Base-by-base conservation (phyloP, 30 jellyfish, hydroid and myxozoan genomes). In the Chironex yamaguchii region DNA sequence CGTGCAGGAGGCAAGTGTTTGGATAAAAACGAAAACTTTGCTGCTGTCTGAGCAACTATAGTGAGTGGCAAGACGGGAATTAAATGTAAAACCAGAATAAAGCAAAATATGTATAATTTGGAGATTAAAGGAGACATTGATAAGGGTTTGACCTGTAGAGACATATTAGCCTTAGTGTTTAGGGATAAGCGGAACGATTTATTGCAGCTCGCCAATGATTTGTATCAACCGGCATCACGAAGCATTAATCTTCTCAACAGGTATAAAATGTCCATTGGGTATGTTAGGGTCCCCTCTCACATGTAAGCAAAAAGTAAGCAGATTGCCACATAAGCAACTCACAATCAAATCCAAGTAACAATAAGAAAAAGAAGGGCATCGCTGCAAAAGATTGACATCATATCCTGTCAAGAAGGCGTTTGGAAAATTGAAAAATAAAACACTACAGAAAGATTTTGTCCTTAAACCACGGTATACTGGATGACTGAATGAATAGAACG, bases 291-390 rank as follows among this genome's bases (percentile, higher is more conserved):
- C 17, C 17, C 58, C 58, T 42, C 58, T 42, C 58, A 42, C 58
- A 42, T 42, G 17, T 17, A 42, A 42, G 17, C 13, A 42, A 42
- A 42, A 17, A 42, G 58, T 4, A 42, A 42, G 17, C 58, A 42
- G 58, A 42, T 42, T 42, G 17, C 23, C 74, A 62, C 74, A 62
- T 12, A 62, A 21, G 74, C 31, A 62, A 26, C 74, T 62, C 29
- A 4, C 17, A 42, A 42, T 12, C 30, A 58, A 58, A 58, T 4
- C 23, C 12, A 42, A 42, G 17, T 42, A 42, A 6, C 58, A 42
- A 42, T 42, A 6, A 42, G 9, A 42, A 17, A 42, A 42, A 42
- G 17, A 42, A n/a, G n/a, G n/a, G n/a, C n/a, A n/a, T n/a, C n/a
- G n/a, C n/a, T n/a, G 58, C 17, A 42, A 17, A 42, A 17, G 17